Conservation (phyloP, 2,797 vertebrate genomes). For the Pipistrellus pipistrellus region DNA sequence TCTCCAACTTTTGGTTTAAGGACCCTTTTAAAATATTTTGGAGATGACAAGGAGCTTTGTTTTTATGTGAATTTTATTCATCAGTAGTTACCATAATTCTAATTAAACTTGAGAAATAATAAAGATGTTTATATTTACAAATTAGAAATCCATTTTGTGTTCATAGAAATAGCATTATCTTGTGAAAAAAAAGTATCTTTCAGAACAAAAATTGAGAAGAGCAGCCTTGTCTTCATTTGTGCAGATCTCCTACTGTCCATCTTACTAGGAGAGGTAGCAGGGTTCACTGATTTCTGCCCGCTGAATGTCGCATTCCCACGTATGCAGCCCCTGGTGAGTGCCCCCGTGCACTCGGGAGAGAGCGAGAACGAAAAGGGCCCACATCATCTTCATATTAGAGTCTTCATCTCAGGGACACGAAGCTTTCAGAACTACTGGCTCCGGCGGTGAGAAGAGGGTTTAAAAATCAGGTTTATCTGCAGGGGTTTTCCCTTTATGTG, state of each 20-base stretch:
- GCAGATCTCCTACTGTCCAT: background rate
- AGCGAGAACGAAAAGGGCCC: background rate
- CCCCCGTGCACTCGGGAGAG: background rate
- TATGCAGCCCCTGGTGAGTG: background rate
- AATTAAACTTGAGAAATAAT: background rate
- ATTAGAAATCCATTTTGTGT: background rate
- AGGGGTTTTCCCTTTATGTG: background rate
- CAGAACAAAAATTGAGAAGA: background rate
- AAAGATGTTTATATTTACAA: background rate
- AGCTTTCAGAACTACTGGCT: background rate
- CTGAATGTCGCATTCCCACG: rapidly evolving
- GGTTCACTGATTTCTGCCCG: background rate
- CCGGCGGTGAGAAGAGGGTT: background rate
- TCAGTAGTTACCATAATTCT: background rate
- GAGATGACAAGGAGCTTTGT: background rate
- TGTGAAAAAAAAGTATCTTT: background rate
- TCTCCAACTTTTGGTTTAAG: background rate
- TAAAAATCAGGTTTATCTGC: background rate
- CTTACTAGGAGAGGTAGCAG: background rate
- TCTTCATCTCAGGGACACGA: background rate
- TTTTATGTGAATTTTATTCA: background rate
- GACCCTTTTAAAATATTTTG: background rate
- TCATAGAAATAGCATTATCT: background rate
- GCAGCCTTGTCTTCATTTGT: background rate
- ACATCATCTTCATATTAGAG: too few relatives aligned